These are phyloP conservation scores for Enteromius radiatus DNA, from an alignment of 2,797 vertebrate species.

Conservation along the genomic window DNA sequence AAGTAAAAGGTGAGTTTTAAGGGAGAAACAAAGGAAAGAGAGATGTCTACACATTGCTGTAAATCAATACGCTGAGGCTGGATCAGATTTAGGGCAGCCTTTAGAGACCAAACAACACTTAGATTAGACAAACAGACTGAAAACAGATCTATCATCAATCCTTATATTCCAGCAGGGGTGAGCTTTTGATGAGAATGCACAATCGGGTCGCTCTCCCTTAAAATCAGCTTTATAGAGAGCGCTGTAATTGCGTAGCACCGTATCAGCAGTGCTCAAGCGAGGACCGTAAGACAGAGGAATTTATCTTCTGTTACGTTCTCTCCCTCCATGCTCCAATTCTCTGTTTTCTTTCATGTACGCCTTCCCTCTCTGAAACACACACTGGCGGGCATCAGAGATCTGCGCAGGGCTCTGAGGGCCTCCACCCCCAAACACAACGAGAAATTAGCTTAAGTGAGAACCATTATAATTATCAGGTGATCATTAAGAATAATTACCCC, in stretches of 20 bases:
- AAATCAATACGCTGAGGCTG: slow-evolving; percentile 42
- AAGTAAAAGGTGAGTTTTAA: slow-evolving; percentile 24
- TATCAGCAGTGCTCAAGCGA: slow-evolving; percentile 28
- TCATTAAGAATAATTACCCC: slow-evolving; percentile 60
- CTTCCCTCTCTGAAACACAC: slow-evolving; percentile 32
- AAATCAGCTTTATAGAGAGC: slow-evolving; percentile 43
- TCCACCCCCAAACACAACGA: slow-evolving; percentile 51
- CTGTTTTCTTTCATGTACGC: slow-evolving; percentile 14
- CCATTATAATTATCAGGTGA: slow-evolving; percentile 62
- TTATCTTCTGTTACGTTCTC: slow-evolving; percentile 45
- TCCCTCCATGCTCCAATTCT: slow-evolving; percentile 22
- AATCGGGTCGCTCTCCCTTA: slow-evolving; percentile 24
- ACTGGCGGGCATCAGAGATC: slow-evolving; percentile 32
- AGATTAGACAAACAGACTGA: slow-evolving; percentile 37
- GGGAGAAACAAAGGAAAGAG: slow-evolving; percentile 1
- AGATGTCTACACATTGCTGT: slow-evolving; percentile 21
- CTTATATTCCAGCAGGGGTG: slow-evolving; percentile 14
- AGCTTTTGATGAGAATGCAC: slow-evolving; percentile 33
- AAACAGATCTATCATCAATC: slow-evolving; percentile 50
- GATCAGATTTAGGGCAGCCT: slow-evolving; percentile 36
- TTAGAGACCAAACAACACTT: slow-evolving; percentile 39
- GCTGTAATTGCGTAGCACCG: slow-evolving; percentile 34
- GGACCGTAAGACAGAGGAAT: slow-evolving; percentile 40
- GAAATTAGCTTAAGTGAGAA: slow-evolving; percentile 63
- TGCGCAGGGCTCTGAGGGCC: slow-evolving; percentile 49